Evolutionary conservation across 1,140 invertebrate genomes (phyloP).

Genomic region (Rhopalosiphum padi): DNA sequence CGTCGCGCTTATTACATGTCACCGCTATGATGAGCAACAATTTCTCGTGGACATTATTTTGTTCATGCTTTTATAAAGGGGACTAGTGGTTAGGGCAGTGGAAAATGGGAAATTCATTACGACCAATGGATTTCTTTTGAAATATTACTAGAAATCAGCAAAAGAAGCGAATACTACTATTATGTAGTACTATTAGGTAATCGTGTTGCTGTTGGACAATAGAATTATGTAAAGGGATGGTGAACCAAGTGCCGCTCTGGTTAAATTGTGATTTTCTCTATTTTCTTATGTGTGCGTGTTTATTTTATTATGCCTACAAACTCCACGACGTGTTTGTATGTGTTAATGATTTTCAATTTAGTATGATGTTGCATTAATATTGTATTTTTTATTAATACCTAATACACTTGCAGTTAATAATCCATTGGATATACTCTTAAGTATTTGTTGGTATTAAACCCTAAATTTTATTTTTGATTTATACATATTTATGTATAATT

Average conservation of each 20-base stretch:
- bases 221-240: too few species aligned
- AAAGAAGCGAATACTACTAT: neutral
- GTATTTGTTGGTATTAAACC: neutral
- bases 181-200: neutral
- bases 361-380: neutral
- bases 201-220: neutral
- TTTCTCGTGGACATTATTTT: constrained; percentile 28
- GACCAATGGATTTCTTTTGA: neutral
- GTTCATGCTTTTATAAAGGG: neutral
- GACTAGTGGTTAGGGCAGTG: neutral
- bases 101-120: constrained; percentile 19
- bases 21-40: constrained; percentile 31
- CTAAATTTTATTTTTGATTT: neutral
- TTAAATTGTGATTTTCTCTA: neutral
- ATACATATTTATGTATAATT: neutral
- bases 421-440: neutral
- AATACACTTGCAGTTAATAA: neutral
- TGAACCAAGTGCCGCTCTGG: neutral
- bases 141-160: constrained; percentile 7
- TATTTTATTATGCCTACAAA: neutral
- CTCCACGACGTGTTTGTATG: neutral
- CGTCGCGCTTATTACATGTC: neutral
- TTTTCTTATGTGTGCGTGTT: neutral
- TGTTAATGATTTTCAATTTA: neutral
- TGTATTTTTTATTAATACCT: neutral